These are phyloP conservation scores for Melanotus villosus DNA, from an alignment of 2,888 invertebrate species.

Conservation along the genomic window DNA sequence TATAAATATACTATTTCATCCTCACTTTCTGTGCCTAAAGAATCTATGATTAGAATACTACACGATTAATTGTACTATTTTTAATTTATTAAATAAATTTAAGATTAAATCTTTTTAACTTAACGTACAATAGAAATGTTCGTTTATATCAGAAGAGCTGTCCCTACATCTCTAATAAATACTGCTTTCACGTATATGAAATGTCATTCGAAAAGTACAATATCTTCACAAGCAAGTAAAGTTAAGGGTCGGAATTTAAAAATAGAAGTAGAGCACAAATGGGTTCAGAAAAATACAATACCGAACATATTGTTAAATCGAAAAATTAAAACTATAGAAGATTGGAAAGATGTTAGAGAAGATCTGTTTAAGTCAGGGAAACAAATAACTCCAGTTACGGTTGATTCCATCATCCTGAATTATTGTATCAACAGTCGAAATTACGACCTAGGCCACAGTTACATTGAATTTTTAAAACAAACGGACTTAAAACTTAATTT, in stretches of 20 bases:
- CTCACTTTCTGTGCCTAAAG: too few relatives aligned
- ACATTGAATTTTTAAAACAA: constrained; percentile 71
- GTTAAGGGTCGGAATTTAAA: not conserved
- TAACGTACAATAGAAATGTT: too few relatives aligned
- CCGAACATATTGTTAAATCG: constrained; percentile 18
- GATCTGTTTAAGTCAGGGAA: constrained; percentile 66
- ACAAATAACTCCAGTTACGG: constrained; percentile 69
- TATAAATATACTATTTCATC: too few relatives aligned
- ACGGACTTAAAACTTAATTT: constrained; percentile 71
- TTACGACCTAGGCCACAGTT: constrained; percentile 72
- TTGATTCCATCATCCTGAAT: constrained; percentile 75
- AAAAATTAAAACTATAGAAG: constrained; percentile 18
- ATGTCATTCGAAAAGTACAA: not conserved
- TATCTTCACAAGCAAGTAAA: not conserved
- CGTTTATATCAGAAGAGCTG: not conserved
- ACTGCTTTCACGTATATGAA: not conserved
- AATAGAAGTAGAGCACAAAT: constrained; percentile 26
- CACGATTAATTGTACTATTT: too few relatives aligned
- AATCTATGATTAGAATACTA: too few relatives aligned
- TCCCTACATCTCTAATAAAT: not conserved
- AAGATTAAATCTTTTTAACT: too few relatives aligned
- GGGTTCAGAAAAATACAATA: not conserved
- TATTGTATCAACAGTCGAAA: constrained; percentile 68
- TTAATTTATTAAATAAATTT: too few relatives aligned
- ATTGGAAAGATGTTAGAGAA: constrained; percentile 68